Percentiles rank a stretch among this genome's conserved stretches.
These are phyloP conservation scores for Aspidoscelis tigris DNA, from an alignment of 2,113 vertebrate genomes.

Conservation along the genomic window DNA sequence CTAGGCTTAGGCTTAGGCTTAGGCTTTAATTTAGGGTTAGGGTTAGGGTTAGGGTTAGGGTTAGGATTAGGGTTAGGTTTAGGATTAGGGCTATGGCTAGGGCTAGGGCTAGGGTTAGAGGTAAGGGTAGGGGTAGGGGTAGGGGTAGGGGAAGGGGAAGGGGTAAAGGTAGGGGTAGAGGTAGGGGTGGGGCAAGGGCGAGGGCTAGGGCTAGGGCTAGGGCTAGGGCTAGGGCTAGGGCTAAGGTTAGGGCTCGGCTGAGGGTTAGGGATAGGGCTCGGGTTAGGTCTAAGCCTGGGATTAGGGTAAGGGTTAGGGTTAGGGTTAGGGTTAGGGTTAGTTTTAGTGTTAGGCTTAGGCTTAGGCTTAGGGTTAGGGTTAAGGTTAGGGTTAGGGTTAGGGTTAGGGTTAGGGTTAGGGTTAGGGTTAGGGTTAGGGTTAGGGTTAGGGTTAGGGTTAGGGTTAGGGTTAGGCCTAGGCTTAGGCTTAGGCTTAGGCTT, in stretches of 20 bases:
- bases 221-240: no score
- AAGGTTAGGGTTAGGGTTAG: no score
- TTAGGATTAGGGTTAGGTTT: no score
- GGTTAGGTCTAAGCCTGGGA: neutral
- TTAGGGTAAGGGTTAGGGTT: slow-evolving; percentile 11
- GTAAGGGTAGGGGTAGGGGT: no score
- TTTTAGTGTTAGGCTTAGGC: slow-evolving; percentile 23
- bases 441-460: neutral
- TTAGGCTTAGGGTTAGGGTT: neutral
- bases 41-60: slow-evolving; percentile 34
- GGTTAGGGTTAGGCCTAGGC: neutral
- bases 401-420: no score
- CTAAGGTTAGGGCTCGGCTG: no score
- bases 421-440: neutral
- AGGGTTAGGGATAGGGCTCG: neutral
- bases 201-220: no score
- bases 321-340: slow-evolving; percentile 30
- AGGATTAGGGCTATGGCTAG: no score
- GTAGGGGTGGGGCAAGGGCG: no score
- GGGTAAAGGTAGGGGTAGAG: no score
- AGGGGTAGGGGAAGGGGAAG: no score
- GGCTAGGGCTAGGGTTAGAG: no score
- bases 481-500: neutral
- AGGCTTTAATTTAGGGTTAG: slow-evolving; percentile 22
- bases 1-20: slow-evolving; percentile 21